Evolutionary conservation across 1,140 invertebrate species (phyloP), one percentile per base, ranked within the genome.

Genomic region (Penaeus japonicus): DNA sequence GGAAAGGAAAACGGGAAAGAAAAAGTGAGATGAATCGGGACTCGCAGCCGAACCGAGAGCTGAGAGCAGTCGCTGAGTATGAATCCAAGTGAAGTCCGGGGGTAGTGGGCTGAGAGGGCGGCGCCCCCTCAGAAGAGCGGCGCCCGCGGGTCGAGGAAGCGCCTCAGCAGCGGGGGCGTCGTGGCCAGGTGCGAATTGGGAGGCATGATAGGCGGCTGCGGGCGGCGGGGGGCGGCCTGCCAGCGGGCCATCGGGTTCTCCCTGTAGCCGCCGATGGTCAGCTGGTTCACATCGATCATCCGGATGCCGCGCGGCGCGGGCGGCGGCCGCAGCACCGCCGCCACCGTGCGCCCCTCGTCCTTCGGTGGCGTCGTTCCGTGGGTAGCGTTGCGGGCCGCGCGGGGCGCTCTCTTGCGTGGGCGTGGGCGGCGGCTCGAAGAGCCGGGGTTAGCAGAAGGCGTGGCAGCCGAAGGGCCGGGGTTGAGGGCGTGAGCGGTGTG

Each of bases 121-220:
- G 47, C n/a, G 20, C 12, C 32, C 12, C 32, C 12, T 32, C 70
- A 88, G 55, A 75, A 88, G 54, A 88, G 87, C n/a, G 87, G 80
- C 30, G 87, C 87, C n/a, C 59, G 62, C 47, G 87, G 87, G 70
- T 88, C 87, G 5, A 88, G 81, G 55, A 88, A 88, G 30, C 87
- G 65, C 7, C 87, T 70, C 24, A 88, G 81, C 32, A 88, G 70
- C 4, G 87, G 87, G 10, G 81, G 87, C 35, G 87, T 20, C 53
- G 80, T 18, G 79, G 81, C 80, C 22, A 59, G 78, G 18, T 53
- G 53, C 35, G 17, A 32, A 22, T 47, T 47, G 47, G 87, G 87
- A 1, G 81, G 87, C 35, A 81, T 20, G 80, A 78, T 18, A 62
- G 81, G 87, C 22, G 47, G 78, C 15, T 53, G 53, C 35, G 17